Conservation (phyloP, 2,113 vertebrate species). For the Sander vitreus region DNA sequence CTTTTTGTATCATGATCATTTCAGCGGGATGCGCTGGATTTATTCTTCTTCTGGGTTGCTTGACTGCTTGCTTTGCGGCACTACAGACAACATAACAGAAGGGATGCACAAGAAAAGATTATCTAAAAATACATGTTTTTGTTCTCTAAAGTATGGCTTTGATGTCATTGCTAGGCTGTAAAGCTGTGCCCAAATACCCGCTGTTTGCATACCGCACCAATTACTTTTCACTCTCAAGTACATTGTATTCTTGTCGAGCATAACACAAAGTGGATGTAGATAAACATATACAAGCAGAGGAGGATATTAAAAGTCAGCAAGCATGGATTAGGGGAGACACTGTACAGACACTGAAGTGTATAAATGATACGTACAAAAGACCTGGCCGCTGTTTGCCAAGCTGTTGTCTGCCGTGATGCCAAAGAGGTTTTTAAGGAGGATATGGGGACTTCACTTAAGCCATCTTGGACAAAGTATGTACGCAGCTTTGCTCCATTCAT, state of each 20-base stretch:
- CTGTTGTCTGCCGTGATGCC: conserved; percentile 54
- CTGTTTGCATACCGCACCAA: conserved; percentile 42
- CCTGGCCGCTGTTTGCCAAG: conserved; percentile 37
- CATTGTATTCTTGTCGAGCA: conserved; percentile 59
- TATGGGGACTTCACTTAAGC: conserved; percentile 52
- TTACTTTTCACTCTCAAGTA: conserved; percentile 58
- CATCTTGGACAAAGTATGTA: conserved; percentile 23
- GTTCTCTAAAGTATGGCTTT: conserved; percentile 77
- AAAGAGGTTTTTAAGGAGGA: conserved; percentile 47
- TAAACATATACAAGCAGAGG: conserved; percentile 55
- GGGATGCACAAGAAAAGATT: conserved; percentile 54
- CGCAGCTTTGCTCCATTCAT: conserved; percentile 41
- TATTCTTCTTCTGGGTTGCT: conserved; percentile 14
- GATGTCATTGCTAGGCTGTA: conserved; percentile 72
- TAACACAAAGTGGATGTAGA: conserved; percentile 55
- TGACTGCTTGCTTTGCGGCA: conserved; percentile 24
- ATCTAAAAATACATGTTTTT: conserved; percentile 70
- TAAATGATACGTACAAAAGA: conserved; percentile 59
- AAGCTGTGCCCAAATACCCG: conserved; percentile 60
- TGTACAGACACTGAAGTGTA: conserved; percentile 41
- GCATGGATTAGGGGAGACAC: conserved; percentile 51
- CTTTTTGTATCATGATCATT: background rate
- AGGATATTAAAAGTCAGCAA: conserved; percentile 45
- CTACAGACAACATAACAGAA: conserved; percentile 57
- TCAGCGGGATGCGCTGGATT: background rate